Conservation (phyloP, 2,888 invertebrate genomes). For the Torymus auratus region DNA sequence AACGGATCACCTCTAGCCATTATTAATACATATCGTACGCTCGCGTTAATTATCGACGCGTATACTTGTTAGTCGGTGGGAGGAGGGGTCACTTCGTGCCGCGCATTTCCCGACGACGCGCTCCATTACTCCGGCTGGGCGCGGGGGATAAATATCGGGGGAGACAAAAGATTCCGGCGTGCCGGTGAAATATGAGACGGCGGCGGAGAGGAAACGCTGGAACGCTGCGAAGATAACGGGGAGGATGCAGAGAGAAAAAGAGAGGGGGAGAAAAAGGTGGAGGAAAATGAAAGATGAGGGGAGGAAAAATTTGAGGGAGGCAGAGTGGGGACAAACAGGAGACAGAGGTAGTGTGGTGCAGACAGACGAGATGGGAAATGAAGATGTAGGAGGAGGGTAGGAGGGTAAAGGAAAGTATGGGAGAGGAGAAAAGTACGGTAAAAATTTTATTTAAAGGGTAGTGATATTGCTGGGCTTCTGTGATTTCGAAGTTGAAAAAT, state of each 20-base stretch:
- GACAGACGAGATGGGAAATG: neutral
- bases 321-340: neutral
- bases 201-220: too few species aligned
- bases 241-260: neutral
- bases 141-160: constrained; percentile 71
- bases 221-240: too few species aligned
- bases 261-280: constrained; percentile 19
- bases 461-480: too few species aligned
- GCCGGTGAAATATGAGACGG: constrained; percentile 65
- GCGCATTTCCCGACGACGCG: constrained; percentile 26
- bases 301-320: neutral
- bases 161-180: constrained; percentile 72
- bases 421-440: too few species aligned
- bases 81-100: constrained; percentile 25
- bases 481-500: too few species aligned
- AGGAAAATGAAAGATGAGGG: constrained; percentile 3
- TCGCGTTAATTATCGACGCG: neutral
- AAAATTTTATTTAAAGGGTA: too few species aligned
- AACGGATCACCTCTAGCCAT: neutral
- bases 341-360: constrained; percentile 1
- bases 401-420: neutral
- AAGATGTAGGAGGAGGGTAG: neutral
- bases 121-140: constrained; percentile 69
- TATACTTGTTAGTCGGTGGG: too few species aligned
- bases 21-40: neutral